Percentiles rank a stretch among this genome's conserved stretches.
Evolutionary conservation across 2,888 invertebrate species (phyloP).

Genomic region (Himalopsyche tibetana): DNA sequence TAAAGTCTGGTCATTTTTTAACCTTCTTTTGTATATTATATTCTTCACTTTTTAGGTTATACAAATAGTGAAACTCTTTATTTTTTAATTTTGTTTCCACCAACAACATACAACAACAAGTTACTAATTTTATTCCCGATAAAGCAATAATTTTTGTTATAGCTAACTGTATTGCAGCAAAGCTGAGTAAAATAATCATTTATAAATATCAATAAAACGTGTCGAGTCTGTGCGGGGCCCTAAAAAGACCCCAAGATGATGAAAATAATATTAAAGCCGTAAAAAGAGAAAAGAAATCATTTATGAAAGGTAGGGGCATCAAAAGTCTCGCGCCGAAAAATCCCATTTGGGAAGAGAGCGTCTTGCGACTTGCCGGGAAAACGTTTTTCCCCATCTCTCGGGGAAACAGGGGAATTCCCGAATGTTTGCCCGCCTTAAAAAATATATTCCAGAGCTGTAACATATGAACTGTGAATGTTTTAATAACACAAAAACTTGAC

Average conservation of each 20-base stretch:
- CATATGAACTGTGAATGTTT: background rate
- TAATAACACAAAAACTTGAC: too few relatives aligned
- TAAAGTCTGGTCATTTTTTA: too few relatives aligned
- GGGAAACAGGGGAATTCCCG: slow-evolving; percentile 24
- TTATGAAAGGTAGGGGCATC: slow-evolving; percentile 14
- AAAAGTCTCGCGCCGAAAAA: background rate
- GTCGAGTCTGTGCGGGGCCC: background rate
- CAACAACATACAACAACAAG: too few relatives aligned
- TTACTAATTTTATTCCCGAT: too few relatives aligned
- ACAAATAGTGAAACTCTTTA: too few relatives aligned
- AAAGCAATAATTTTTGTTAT: too few relatives aligned
- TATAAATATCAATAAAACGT: background rate
- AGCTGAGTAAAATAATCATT: background rate
- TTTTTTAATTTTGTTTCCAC: too few relatives aligned
- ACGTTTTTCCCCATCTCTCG: background rate
- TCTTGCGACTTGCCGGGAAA: background rate
- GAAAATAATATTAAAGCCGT: slow-evolving; percentile 5
- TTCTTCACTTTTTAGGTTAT: too few relatives aligned
- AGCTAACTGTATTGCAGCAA: too few relatives aligned
- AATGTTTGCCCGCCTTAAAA: slow-evolving; percentile 13
- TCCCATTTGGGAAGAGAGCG: slow-evolving; percentile 17
- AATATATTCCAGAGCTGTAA: background rate
- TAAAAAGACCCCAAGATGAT: background rate
- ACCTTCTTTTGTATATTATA: too few relatives aligned
- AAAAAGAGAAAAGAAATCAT: slow-evolving; percentile 4